These are phyloP conservation scores for Micrasema longulum DNA, from an alignment of 1,140 invertebrate species.

Conservation along the genomic window DNA sequence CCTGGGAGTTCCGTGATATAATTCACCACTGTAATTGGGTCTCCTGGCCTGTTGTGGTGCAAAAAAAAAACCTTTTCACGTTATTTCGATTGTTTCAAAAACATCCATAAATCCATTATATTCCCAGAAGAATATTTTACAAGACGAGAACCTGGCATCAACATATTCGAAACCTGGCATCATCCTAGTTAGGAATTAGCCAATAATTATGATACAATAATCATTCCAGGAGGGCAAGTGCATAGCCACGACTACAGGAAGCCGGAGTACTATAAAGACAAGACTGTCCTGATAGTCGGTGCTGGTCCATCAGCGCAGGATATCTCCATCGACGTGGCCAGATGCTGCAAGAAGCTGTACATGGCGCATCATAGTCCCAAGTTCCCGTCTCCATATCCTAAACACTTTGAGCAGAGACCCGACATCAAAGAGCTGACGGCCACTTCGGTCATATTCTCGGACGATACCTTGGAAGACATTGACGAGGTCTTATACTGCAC, in stretches of 20 bases:
- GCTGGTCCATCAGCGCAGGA: constrained; percentile 89
- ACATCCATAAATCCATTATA: not conserved
- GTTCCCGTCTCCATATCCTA: constrained; percentile 71
- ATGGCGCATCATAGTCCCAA: constrained; percentile 75
- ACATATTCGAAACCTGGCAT: too few species aligned
- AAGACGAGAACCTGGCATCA: too few species aligned
- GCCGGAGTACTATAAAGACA: constrained; percentile 74
- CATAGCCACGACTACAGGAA: constrained; percentile 90
- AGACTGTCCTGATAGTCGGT: constrained; percentile 84
- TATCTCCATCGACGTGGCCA: constrained; percentile 80
- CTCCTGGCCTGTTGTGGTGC: too few species aligned
- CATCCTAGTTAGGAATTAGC: too few species aligned
- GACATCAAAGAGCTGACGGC: constrained; percentile 70
- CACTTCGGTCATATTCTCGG: constrained; percentile 71
- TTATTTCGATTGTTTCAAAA: too few species aligned
- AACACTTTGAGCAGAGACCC: constrained; percentile 74
- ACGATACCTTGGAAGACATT: constrained; percentile 71
- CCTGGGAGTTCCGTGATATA: too few species aligned
- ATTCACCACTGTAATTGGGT: too few species aligned
- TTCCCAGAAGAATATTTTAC: too few species aligned
- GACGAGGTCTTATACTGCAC: constrained; percentile 86
- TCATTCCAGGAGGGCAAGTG: constrained; percentile 64
- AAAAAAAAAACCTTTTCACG: too few species aligned
- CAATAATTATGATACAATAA: too few species aligned
- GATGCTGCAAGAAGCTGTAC: constrained; percentile 73